A percentile compares a stretch with the other conserved stretches of the same genome.
Evolutionary conservation across 2,797 vertebrate species (phyloP).

Genomic region (Cryptoblepharus egeriae): DNA sequence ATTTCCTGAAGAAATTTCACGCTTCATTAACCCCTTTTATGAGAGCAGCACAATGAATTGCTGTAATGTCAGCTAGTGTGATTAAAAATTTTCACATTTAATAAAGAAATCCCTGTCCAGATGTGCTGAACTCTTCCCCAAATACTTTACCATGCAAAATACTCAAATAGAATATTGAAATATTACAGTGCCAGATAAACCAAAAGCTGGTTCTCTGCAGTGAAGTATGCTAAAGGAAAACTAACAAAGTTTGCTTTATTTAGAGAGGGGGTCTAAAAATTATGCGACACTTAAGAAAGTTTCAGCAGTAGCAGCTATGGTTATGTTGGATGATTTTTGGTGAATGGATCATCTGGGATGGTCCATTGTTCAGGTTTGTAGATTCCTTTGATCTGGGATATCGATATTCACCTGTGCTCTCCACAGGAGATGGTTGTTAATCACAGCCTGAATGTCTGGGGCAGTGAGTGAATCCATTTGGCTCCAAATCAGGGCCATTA

Average conservation of each 20-base stretch:
- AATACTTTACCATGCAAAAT: conserved; percentile 49
- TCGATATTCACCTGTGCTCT: not conserved
- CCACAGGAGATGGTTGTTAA: not conserved
- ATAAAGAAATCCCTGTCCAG: conserved; percentile 62
- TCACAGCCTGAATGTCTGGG: no score
- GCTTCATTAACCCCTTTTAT: conserved; percentile 75
- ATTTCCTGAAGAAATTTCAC: conserved; percentile 73
- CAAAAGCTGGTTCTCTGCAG: conserved; percentile 26
- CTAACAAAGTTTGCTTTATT: not conserved
- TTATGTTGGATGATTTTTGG: not conserved
- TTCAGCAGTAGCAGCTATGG: no score
- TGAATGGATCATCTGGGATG: not conserved
- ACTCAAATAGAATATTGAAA: not conserved
- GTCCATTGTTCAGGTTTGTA: no score
- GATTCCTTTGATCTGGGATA: not conserved
- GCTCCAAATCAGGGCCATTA: no score
- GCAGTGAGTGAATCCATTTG: no score
- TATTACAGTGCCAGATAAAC: conserved; percentile 40
- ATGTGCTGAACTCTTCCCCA: conserved; percentile 61
- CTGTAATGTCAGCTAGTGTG: conserved; percentile 70
- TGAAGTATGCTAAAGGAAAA: not conserved
- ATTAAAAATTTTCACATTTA: conserved; percentile 68
- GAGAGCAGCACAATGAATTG: conserved; percentile 70
- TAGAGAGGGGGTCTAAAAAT: no score
- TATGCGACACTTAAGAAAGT: no score